Evolutionary conservation across 2,113 vertebrate genomes (phyloP).

Genomic region (Sturnus vulgaris): DNA sequence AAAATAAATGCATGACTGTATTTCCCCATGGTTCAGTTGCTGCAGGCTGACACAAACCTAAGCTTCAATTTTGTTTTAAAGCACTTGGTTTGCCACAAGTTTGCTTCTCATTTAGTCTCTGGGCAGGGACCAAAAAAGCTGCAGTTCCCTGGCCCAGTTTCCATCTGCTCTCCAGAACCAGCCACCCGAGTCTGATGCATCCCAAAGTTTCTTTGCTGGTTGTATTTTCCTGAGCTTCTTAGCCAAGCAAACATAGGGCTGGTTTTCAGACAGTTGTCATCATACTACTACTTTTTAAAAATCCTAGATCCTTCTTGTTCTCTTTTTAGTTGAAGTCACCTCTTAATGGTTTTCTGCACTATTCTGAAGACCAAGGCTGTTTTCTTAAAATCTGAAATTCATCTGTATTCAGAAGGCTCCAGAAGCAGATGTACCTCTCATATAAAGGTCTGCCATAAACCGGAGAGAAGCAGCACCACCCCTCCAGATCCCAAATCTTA

Average conservation of each 20-base stretch:
- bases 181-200: rapidly evolving
- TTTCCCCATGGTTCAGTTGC: not conserved
- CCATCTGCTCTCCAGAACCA: not conserved
- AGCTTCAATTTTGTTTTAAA: not conserved
- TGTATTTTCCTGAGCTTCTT: not conserved
- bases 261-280: not conserved
- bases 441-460: not conserved
- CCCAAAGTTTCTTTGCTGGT: rapidly evolving
- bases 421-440: rapidly evolving
- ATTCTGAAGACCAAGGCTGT: not conserved
- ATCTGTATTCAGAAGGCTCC: not conserved
- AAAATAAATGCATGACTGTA: not conserved
- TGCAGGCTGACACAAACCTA: not conserved
- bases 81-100: not conserved
- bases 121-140: not conserved
- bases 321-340: not conserved
- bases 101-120: rapidly evolving
- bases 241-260: not conserved
- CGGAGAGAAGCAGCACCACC: not conserved
- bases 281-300: not conserved
- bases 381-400: not conserved
- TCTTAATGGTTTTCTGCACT: not conserved
- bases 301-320: not conserved
- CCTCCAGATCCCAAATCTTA: not conserved
- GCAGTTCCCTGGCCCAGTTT: not conserved